Base-by-base conservation (phyloP, 2,888 invertebrate species). In the Labia minor region DNA sequence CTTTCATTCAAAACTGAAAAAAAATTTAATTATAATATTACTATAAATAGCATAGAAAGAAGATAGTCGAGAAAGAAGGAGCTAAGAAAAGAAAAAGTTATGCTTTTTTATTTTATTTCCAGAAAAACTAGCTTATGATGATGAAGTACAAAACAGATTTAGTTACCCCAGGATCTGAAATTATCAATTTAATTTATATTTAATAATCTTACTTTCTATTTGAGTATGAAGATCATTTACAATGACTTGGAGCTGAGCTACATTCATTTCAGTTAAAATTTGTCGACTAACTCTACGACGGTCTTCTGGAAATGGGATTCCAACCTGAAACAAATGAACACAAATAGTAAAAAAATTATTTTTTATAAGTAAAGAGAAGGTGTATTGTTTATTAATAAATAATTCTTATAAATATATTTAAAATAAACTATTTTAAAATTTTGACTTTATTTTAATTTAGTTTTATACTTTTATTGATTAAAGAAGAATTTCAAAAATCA, bases 211-310 rank as follows among this genome's bases (percentile, higher is more conserved):
- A 83, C 83, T 79, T 78, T 95, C 95, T 75, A 96, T 95, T 81
- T 94, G 91, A 67, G 92, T 89, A 79, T 95, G 95, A 69, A 96
- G 81, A 80, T 95, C 95, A 78, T 96, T 95, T 69, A 95, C 94
- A 73, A 96, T 89, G 70, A 95, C 92, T 84, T 95, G 91, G 69
- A 95, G 80, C 79, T 95, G 95, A 37, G 94, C 91, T 69, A 95
- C 86, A 78, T 95, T 95, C 88, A 96, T 92, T 76, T 93, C 92
- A 20, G 92, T 91, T 72, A 95, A 83, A 73, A 93, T 85, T 75
- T 90, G 90, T 26, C 92, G 83, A 11, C 90, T 90, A 66, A 95
- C 83, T 70, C 93, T 86, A 71, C 92, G 86, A 73, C 91, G 85
- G 73, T 92, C 90, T 72, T 89, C 86, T 21, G 90, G 89, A 73